These are phyloP conservation scores for Apogon talboti DNA, from an alignment of 2,797 vertebrate genomes.

Conservation along the genomic window DNA sequence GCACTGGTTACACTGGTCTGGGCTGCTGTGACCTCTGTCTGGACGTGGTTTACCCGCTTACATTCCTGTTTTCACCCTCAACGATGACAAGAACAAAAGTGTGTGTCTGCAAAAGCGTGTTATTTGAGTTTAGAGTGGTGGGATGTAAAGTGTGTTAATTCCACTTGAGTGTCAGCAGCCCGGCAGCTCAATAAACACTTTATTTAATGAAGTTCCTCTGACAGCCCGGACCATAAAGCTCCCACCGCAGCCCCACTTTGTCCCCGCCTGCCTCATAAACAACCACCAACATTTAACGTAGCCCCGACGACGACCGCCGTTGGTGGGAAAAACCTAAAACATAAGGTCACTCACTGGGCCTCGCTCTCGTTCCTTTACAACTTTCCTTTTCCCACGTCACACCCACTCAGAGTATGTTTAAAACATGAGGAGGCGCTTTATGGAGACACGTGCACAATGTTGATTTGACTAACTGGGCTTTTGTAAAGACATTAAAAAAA, in stretches of 20 bases:
- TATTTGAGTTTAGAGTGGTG: no score
- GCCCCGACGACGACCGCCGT: slow-evolving; percentile 23
- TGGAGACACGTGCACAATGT: no score
- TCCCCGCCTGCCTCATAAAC: slow-evolving; percentile 22
- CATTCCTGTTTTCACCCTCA: slow-evolving; percentile 35
- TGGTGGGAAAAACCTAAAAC: slow-evolving; percentile 32
- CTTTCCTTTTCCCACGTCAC: slow-evolving; percentile 5
- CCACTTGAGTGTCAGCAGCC: slow-evolving; percentile 32
- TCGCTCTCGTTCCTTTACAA: neutral
- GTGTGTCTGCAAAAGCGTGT: neutral
- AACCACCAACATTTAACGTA: slow-evolving; percentile 23
- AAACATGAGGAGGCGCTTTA: neutral
- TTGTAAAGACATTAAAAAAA: no score
- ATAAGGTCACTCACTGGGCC: slow-evolving; percentile 31
- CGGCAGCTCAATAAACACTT: slow-evolving; percentile 57
- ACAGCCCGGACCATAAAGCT: slow-evolving; percentile 50
- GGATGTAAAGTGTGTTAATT: slow-evolving; percentile 37
- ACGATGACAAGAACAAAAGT: neutral
- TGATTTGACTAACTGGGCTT: no score
- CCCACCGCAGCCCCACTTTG: slow-evolving; percentile 6
- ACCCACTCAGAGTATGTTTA: neutral
- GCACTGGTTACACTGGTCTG: neutral
- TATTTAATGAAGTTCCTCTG: slow-evolving; percentile 62
- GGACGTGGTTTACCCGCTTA: slow-evolving; percentile 35
- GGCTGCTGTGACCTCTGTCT: slow-evolving; percentile 23